Evolutionary conservation across 2,797 vertebrate genomes (phyloP).

Genomic region (Pangasius sanitwongsei): DNA sequence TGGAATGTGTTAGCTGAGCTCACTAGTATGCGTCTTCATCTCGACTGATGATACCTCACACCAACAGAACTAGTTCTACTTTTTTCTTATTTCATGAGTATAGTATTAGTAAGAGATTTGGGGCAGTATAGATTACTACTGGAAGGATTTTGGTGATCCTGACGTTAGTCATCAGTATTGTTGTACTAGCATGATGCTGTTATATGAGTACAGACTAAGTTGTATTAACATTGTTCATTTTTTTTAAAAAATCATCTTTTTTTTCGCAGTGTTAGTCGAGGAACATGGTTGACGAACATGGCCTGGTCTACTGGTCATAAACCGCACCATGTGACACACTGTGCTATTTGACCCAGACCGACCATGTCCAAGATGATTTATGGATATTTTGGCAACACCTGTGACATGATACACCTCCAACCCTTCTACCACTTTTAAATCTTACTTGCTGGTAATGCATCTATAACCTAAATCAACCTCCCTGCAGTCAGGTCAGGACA

Average conservation of each 20-base stretch:
- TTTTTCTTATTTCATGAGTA: neutral
- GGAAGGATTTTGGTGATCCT: neutral
- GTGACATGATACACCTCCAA: conserved; percentile 9
- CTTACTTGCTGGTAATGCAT: neutral
- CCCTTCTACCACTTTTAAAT: neutral
- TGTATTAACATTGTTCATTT: neutral
- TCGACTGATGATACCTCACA: neutral
- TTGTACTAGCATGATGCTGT: neutral
- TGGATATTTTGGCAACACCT: neutral
- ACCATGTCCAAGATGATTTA: conserved; percentile 14
- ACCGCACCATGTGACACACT: neutral
- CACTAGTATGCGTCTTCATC: neutral
- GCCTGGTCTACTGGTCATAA: conserved; percentile 3
- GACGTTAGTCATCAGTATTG: neutral
- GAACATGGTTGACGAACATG: neutral
- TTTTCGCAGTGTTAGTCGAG: neutral
- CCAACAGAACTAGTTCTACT: neutral
- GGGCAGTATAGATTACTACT: neutral
- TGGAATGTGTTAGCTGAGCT: conserved; percentile 18
- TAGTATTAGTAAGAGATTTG: neutral
- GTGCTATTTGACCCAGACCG: conserved; percentile 6
- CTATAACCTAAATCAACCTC: conserved; percentile 5
- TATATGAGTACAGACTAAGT: neutral
- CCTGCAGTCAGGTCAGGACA: conserved; percentile 6
- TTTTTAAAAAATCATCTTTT: too few relatives aligned